phyloP scores from a whole-genome alignment of 2,888 invertebrate genomes.

The Apodemia mormo region DNA sequence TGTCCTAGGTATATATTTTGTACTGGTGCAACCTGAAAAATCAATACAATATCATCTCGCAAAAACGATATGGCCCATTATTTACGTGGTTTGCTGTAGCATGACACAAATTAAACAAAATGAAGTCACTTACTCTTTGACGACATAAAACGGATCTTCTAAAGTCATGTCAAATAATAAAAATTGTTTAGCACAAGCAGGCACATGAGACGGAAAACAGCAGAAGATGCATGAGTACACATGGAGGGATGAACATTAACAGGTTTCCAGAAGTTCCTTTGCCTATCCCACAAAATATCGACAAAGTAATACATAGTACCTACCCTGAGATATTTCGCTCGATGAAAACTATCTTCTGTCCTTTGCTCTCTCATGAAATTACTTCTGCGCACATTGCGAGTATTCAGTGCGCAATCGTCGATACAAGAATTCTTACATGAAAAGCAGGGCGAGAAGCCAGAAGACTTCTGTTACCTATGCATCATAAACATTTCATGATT shows the following conservation, averaged over 20 bases:
- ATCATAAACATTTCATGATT: conserved; percentile 25
- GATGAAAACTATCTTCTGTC: conserved; percentile 65
- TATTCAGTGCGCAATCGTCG: conserved; percentile 66
- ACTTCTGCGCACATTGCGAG: conserved; percentile 48
- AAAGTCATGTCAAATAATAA: conserved; percentile 93
- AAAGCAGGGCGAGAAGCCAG: conserved; percentile 26
- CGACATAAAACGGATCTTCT: conserved; percentile 99
- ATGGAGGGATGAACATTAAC: conserved; percentile 46
- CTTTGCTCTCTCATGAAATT: conserved; percentile 58
- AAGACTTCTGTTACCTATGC: conserved; percentile 25
- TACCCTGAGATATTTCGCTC: conserved; percentile 60
- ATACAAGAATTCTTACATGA: conserved; percentile 20
- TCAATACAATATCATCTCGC: neutral
- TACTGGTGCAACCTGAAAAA: neutral
- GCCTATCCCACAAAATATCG: conserved; percentile 78
- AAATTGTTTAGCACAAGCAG: conserved; percentile 49
- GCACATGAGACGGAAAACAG: conserved; percentile 58
- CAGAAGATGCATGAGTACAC: conserved; percentile 38
- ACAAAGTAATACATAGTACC: conserved; percentile 64
- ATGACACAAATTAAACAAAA: conserved; percentile 22
- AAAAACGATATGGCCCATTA: conserved; percentile 4
- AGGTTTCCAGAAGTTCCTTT: conserved; percentile 51
- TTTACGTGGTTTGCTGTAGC: conserved; percentile 25
- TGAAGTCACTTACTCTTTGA: conserved; percentile 93
- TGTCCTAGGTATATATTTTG: neutral